These are phyloP conservation scores for Epinephelus coioides DNA, from an alignment of 2,797 vertebrate genomes.

Conservation along the genomic window DNA sequence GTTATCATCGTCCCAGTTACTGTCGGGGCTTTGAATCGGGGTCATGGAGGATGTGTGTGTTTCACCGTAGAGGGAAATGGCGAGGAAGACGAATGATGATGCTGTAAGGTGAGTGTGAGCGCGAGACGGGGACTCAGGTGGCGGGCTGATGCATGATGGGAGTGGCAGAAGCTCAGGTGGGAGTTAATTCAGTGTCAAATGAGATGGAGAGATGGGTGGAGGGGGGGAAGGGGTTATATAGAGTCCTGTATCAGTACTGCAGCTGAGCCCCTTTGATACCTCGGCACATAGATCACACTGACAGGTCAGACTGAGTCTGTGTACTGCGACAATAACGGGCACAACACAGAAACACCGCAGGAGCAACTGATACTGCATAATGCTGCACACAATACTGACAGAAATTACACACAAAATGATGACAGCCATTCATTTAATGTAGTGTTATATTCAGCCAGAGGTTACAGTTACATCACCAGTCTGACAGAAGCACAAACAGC, in stretches of 20 bases:
- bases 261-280: conserved; percentile 75
- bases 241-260: conserved; percentile 64
- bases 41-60: background rate
- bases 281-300: conserved; percentile 67
- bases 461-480: background rate
- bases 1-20: conserved; percentile 19
- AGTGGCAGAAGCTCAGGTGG: conserved; percentile 80
- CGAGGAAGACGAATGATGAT: conserved; percentile 39
- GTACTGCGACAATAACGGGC: background rate
- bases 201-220: conserved; percentile 65
- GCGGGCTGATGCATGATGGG: conserved; percentile 78
- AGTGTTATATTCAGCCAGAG: too few species aligned
- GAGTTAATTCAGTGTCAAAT: conserved; percentile 86
- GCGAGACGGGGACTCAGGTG: conserved; percentile 66
- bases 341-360: background rate
- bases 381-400: background rate
- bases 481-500: background rate
- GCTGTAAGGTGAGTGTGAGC: conserved; percentile 42
- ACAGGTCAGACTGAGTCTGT: conserved; percentile 49
- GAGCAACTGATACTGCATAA: accelerated
- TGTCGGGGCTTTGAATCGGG: background rate
- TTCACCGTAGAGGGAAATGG: background rate
- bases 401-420: background rate
- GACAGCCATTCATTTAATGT: background rate
- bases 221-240: conserved; percentile 17